Evolutionary conservation across 2,113 vertebrate genomes (phyloP).

Genomic region (Trematocara stigmaticum): DNA sequence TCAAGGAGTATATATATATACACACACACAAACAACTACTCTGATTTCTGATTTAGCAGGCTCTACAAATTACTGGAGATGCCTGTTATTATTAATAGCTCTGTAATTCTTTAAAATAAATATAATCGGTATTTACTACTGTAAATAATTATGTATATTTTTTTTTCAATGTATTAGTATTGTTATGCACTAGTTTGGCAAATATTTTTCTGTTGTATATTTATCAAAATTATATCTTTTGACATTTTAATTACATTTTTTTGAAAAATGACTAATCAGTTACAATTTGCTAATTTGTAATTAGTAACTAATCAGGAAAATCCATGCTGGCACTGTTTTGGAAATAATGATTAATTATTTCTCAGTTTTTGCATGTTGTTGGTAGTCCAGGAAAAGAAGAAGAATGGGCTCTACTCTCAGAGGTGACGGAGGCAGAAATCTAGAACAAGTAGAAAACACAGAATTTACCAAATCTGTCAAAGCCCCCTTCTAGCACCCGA

Average conservation of each 20-base stretch:
- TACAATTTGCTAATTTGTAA: neutral
- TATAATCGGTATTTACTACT: neutral
- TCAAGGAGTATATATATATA: fast-evolving
- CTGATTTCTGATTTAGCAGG: neutral
- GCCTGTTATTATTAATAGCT: neutral
- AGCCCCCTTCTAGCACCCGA: neutral
- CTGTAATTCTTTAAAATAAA: neutral
- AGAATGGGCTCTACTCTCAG: neutral
- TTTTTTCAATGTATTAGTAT: neutral
- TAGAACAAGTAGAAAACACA: neutral
- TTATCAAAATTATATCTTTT: neutral
- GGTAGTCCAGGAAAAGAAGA: neutral
- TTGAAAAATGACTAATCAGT: neutral
- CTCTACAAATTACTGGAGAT: neutral
- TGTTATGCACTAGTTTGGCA: neutral
- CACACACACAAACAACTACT: neutral
- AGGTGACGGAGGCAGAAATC: neutral
- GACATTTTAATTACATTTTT: neutral
- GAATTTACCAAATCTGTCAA: neutral
- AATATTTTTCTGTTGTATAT: neutral
- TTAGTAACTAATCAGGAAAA: neutral
- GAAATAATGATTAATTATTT: neutral
- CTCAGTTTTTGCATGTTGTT: neutral
- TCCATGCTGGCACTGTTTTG: neutral
- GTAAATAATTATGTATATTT: neutral